Evolutionary conservation across 2,113 vertebrate genomes (phyloP), one percentile per base, ranked within the genome.

Genomic region (Geothlypis trichas): DNA sequence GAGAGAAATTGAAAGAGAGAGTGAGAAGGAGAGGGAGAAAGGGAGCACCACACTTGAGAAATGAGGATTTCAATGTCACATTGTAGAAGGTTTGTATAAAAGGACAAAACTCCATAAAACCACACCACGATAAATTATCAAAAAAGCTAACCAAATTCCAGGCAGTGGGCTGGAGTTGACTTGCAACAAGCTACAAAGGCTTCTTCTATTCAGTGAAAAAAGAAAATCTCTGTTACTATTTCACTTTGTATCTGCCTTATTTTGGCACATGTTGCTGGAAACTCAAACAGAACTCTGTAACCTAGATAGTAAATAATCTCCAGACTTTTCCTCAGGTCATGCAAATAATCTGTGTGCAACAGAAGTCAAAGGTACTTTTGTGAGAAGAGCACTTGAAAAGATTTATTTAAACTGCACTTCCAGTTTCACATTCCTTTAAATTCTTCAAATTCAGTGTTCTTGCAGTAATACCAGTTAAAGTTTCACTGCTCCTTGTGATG

Each of bases 351-450:
- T 71, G 66, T 65, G 68, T 68, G 83, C 49, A 86, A 74, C 55
- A 65, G 47, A 95, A 96, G 73, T 84, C 80, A 95, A 92, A 94
- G 83, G 92, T 68, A 71, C 90, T 96, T 92, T 47, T 96, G 86
- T 93, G 80, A 88, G 88, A 95, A 95, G 85, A 92, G 84, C 90
- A 83, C 93, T 95, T 89, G 77, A 68, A 54, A 75, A 89, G 57
- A 66, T 72, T 80, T 83, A 89, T 89, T 93, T 76, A 84, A 73
- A 52, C 85, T 57, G 35, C 73, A 89, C 58, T 96, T 94, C 92
- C 86, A 94, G 90, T 89, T 96, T 92, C 95, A 91, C 88, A 76
- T 93, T 96, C 89, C 54, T 93, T 90, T 78, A 58, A 90, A 82
- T 87, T 65, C 86, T 89, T 84, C 65, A 85, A 51, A 90, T 69